Evolutionary conservation across 2,797 vertebrate species (phyloP).

Genomic region (Hephaestus fuliginosus): DNA sequence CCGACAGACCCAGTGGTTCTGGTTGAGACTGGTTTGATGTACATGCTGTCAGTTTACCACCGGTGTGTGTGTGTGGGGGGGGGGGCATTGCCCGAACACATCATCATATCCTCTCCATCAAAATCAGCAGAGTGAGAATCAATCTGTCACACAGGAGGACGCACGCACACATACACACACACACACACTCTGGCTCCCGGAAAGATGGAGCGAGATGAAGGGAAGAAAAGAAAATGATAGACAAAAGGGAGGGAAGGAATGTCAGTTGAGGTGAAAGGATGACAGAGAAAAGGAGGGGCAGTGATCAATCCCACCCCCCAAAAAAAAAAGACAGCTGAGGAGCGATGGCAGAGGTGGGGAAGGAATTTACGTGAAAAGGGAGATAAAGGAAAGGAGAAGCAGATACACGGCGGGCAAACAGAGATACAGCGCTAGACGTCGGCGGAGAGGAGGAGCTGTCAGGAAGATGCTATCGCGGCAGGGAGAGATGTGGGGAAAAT

Average conservation of each 20-base stretch:
- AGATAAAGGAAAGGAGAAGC: conserved; percentile 49
- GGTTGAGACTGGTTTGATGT: conserved; percentile 67
- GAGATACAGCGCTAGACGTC: conserved; percentile 37
- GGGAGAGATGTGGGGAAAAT: conserved; percentile 38
- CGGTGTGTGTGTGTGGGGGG: not conserved
- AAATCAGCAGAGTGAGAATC: conserved; percentile 75
- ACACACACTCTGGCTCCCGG: conserved; percentile 29
- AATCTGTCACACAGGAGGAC: conserved; percentile 72
- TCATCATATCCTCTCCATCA: conserved; percentile 74
- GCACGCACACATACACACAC: not conserved
- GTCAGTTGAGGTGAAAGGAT: conserved; percentile 64
- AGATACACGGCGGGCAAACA: conserved; percentile 45
- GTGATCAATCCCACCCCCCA: conserved; percentile 46
- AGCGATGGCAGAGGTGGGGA: conserved; percentile 50
- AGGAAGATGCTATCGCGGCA: conserved; percentile 57
- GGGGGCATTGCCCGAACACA: conserved; percentile 63
- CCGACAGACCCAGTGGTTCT: conserved; percentile 62
- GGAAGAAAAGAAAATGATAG: conserved; percentile 22
- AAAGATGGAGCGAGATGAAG: conserved; percentile 32
- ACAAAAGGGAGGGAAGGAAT: conserved; percentile 45
- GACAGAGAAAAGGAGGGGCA: conserved; percentile 48
- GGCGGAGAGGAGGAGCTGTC: conserved; percentile 56
- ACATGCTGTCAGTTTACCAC: conserved; percentile 68
- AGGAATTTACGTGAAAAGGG: conserved; percentile 40
- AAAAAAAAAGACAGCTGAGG: conserved; percentile 53